These are phyloP conservation scores for Drosophila cardini DNA, from an alignment of 1,140 invertebrate genomes.

Conservation along the genomic window DNA sequence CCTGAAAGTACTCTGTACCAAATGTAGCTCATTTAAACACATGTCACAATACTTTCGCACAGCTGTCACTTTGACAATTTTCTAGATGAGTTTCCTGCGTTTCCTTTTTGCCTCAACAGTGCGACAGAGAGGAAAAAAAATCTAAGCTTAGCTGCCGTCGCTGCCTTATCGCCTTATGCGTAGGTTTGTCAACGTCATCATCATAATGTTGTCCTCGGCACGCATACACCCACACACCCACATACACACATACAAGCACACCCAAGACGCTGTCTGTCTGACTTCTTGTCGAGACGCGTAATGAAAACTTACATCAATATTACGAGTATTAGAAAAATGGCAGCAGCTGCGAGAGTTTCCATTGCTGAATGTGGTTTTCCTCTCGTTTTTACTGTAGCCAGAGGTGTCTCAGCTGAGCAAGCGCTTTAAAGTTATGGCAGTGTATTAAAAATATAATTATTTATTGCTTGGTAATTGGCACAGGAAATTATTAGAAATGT, in stretches of 20 bases:
- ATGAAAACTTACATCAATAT: conserved; percentile 77
- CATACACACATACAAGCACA: conserved; percentile 15
- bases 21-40: conserved; percentile 82
- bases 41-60: conserved; percentile 82
- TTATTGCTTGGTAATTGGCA: conserved; percentile 9
- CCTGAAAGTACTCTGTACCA: conserved; percentile 18
- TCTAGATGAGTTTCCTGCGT: conserved; percentile 79
- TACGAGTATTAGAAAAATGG: conserved; percentile 71
- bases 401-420: conserved; percentile 1
- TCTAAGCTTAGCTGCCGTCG: conserved; percentile 59
- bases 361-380: background rate
- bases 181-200: conserved; percentile 79
- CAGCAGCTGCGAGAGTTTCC: conserved; percentile 58
- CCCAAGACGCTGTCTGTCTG: conserved; percentile 32
- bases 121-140: conserved; percentile 34
- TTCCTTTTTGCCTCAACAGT: conserved; percentile 29
- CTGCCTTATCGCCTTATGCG: conserved; percentile 60
- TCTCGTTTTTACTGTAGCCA: background rate
- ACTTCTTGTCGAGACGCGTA: conserved; percentile 53
- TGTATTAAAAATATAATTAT: conserved; percentile 10
- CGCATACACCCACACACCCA: conserved; percentile 13
- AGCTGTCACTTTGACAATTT: conserved; percentile 83
- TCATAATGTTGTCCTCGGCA: conserved; percentile 55
- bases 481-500: no score
- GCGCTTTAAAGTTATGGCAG: conserved; percentile 10